phyloP scores from a whole-genome alignment of 2,797 vertebrate species.

The Alcedo atthis region DNA sequence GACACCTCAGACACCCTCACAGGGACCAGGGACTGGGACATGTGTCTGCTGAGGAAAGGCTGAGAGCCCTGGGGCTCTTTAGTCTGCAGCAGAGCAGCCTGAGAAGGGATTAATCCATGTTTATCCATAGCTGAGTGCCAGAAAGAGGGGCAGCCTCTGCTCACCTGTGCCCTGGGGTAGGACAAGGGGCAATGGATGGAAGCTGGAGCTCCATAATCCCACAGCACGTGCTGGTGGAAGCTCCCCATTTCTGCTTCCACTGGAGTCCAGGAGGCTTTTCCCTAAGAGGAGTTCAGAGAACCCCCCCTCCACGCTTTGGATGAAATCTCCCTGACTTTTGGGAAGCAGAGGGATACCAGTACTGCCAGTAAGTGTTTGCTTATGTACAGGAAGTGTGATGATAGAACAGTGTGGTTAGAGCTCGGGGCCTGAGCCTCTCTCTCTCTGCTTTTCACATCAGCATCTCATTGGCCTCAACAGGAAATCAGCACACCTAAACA shows the following conservation, averaged over 20 bases:
- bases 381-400: neutral
- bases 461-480: neutral
- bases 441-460: neutral
- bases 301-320: neutral
- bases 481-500: neutral
- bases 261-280: neutral
- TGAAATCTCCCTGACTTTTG: neutral
- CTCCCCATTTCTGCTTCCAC: neutral
- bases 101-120: too few species aligned
- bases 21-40: neutral
- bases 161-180: too few species aligned
- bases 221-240: fast-evolving
- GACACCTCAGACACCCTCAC: neutral
- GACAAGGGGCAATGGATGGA: too few species aligned
- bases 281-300: neutral
- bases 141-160: too few species aligned
- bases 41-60: too few species aligned
- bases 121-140: too few species aligned
- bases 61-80: too few species aligned
- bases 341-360: neutral
- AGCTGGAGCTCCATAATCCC: neutral
- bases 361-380: neutral
- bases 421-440: neutral
- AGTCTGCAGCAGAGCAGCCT: too few species aligned
- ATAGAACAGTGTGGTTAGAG: neutral